Evolutionary conservation across 2,888 invertebrate species (phyloP).

Genomic region (Brachycybe producta): DNA sequence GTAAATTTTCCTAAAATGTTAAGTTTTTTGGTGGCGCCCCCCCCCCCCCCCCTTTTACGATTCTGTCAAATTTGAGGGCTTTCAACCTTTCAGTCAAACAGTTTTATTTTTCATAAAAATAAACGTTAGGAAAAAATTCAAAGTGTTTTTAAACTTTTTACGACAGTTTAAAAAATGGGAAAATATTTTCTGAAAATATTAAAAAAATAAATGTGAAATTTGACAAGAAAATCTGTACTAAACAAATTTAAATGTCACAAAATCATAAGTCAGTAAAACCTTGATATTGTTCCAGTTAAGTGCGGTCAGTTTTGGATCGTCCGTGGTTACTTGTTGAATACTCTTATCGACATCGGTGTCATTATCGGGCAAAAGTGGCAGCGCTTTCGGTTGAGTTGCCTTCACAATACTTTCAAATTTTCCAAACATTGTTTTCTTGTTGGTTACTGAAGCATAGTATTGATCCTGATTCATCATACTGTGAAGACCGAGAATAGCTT

Average conservation of each 20-base stretch:
- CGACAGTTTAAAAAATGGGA: too few species aligned
- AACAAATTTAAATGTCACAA: conserved; percentile 11
- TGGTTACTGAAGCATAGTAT: conserved; percentile 88
- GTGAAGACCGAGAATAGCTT: conserved; percentile 97
- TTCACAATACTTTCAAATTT: conserved; percentile 55
- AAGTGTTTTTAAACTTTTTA: background rate
- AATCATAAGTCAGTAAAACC: conserved; percentile 40
- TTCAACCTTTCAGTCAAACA: too few species aligned
- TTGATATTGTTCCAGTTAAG: conserved; percentile 99
- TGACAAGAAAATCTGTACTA: too few species aligned
- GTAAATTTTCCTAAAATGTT: too few species aligned
- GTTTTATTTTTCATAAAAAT: too few species aligned
- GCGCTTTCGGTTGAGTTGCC: conserved; percentile 77
- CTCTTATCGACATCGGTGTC: conserved; percentile 88
- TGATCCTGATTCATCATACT: conserved; percentile 99
- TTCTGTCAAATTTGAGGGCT: too few species aligned
- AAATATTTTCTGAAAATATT: too few species aligned
- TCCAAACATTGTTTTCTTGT: conserved; percentile 47
- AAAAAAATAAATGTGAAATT: too few species aligned
- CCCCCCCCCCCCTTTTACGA: too few species aligned
- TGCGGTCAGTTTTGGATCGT: conserved; percentile 72
- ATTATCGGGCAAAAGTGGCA: conserved; percentile 92
- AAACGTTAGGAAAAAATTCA: too few species aligned
- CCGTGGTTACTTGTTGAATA: conserved; percentile 74
- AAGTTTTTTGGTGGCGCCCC: too few species aligned